Base-by-base conservation (phyloP, 2,888 invertebrate genomes). In the Parascotia fuliginaria region DNA sequence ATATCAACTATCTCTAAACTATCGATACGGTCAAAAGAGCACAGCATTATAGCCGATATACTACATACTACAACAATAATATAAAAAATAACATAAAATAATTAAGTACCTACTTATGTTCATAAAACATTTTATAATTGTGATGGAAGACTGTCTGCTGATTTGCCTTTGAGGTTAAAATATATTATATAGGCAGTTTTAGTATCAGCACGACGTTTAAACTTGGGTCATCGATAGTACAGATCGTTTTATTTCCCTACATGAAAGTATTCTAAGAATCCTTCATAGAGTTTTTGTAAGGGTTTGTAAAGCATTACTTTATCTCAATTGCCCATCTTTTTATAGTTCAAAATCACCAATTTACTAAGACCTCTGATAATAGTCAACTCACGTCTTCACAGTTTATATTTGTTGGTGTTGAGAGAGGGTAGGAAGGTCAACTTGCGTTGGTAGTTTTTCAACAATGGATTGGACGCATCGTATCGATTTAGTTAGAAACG, bases 401-500 rank as follows among this genome's bases (percentile, higher is more conserved):
- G 40, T 40, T 19, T 36, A 12, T 9, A 4, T 36, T 44, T 36
- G 34, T 50, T 44, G 15, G 28, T 24, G 7, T 14, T 7, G 2
- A 16, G 29, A 14, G 36, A 24, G 36, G 31, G 6, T 32, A 13
- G 49, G 52, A 1, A 58, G 72, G 5, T 70, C 75, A 49, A 27
- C 3, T 22, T 43, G 46, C 6, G 6, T 60, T 72, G 75, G 71
- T 38, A 31, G n/a, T 24, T 31, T 43, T 61, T 66, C 60, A 60
- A 61, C 72, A 65, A 73, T 73, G 76, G 73, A 73, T 68, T 63
- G 66, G 61, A 63, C 70, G 78, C 58, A 76, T 77, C 81, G 79
- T 66, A 85, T 83, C 79, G 79, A 84, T 83, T 83, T 73, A 46
- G 69, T 68, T 61, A 70, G 63, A 66, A 70, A 82, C 79, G 77